These are phyloP conservation scores for Hypsibius dujardini DNA, from an alignment of 1,140 invertebrate genomes.

Conservation along the genomic window DNA sequence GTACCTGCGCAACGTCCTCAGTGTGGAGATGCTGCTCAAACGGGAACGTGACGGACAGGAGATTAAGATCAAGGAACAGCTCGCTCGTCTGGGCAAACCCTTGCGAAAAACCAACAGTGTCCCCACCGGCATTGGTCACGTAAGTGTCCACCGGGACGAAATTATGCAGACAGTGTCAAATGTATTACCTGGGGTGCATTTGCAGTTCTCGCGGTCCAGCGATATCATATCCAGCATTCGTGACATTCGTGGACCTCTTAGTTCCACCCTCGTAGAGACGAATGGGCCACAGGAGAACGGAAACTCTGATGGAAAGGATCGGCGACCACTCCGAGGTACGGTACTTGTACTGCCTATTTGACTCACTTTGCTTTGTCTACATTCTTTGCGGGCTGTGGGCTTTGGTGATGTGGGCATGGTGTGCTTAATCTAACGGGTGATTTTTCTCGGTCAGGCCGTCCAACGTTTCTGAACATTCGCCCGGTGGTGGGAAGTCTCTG, in stretches of 20 bases:
- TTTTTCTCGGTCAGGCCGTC: neutral
- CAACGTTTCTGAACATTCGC: slow-evolving; percentile 12
- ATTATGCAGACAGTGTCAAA: neutral
- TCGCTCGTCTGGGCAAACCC: slow-evolving; percentile 42
- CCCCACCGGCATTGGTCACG: slow-evolving; percentile 48
- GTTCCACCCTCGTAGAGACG: neutral
- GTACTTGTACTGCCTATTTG: too few relatives aligned
- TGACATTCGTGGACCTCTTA: neutral
- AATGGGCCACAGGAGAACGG: neutral
- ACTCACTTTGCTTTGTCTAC: too few relatives aligned
- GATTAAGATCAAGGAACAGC: slow-evolving; percentile 56
- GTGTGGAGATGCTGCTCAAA: slow-evolving; percentile 86
- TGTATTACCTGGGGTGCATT: slow-evolving; percentile 24
- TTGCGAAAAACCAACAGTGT: slow-evolving; percentile 87
- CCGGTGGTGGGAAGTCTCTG: slow-evolving; percentile 15
- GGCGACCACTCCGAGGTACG: neutral
- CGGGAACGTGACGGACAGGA: slow-evolving; percentile 24
- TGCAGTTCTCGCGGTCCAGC: slow-evolving; percentile 57
- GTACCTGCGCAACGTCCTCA: slow-evolving; percentile 86
- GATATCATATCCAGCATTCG: slow-evolving; percentile 32
- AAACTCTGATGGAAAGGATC: neutral
- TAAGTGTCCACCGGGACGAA: slow-evolving; percentile 33
- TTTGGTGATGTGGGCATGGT: neutral
- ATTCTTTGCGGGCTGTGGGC: too few relatives aligned
- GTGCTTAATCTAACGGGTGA: neutral